A percentile compares a stretch with the other conserved stretches of the same genome.
These are phyloP conservation scores for Himalopsyche tibetana DNA, from an alignment of 2,888 invertebrate genomes.

Conservation along the genomic window DNA sequence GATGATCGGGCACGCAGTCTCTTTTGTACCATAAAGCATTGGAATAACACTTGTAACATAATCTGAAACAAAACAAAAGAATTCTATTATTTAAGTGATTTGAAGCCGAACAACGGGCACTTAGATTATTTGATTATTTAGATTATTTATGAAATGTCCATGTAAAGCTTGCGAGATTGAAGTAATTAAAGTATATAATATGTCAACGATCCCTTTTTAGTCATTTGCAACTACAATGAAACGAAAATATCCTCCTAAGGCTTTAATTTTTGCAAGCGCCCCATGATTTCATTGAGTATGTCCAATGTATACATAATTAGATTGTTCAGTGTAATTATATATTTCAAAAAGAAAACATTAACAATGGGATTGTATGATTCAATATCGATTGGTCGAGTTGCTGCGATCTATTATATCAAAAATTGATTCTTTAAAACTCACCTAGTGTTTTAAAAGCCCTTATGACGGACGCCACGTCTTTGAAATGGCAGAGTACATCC, in stretches of 20 bases:
- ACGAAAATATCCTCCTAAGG: too few species aligned
- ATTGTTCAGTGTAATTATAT: too few species aligned
- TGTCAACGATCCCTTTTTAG: too few species aligned
- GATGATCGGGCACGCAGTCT: constrained; percentile 54
- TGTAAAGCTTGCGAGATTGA: background rate
- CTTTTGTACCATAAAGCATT: constrained; percentile 71
- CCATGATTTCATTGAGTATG: too few species aligned
- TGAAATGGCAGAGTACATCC: constrained; percentile 70
- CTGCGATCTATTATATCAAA: too few species aligned
- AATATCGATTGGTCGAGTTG: too few species aligned
- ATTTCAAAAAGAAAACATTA: too few species aligned
- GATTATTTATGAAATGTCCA: background rate
- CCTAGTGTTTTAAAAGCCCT: constrained; percentile 73
- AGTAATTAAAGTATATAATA: too few species aligned
- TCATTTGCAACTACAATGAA: too few species aligned
- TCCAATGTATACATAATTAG: too few species aligned
- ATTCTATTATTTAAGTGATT: background rate
- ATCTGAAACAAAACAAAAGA: constrained; percentile 69
- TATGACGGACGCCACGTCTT: constrained; percentile 65
- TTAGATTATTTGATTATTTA: background rate
- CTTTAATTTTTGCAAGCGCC: too few species aligned
- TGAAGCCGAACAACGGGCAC: background rate
- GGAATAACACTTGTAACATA: constrained; percentile 74
- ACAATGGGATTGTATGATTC: too few species aligned
- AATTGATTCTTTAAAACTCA: constrained; percentile 66